phyloP scores from a whole-genome alignment of 2,113 vertebrate species.

The Phainopepla nitens region DNA sequence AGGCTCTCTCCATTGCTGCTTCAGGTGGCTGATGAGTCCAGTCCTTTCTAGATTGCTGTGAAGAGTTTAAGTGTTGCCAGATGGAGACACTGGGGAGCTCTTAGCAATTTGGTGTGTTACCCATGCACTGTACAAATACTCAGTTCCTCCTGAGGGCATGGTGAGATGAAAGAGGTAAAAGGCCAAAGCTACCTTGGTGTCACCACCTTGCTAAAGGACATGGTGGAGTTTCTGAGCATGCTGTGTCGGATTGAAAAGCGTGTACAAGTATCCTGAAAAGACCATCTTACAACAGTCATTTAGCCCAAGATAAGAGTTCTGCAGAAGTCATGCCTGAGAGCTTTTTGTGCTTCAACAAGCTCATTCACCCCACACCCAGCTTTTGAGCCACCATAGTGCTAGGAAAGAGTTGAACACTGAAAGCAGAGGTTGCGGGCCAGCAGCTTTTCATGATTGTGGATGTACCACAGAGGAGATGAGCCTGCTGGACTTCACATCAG shows the following conservation, averaged over 20 bases:
- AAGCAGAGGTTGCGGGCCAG: not conserved
- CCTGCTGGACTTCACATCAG: not conserved
- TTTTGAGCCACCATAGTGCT: not conserved
- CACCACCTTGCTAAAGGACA: not conserved
- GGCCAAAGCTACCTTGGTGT: not conserved
- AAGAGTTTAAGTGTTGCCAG: not conserved
- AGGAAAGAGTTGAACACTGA: not conserved
- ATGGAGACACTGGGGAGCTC: not conserved
- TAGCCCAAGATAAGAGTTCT: not conserved
- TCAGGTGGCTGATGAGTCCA: not conserved
- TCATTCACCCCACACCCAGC: not conserved
- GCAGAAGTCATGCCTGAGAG: not conserved
- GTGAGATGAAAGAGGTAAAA: not conserved
- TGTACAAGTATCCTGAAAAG: accelerated
- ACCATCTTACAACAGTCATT: not conserved
- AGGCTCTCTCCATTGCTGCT: not conserved
- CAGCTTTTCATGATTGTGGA: not conserved
- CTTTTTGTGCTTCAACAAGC: not conserved
- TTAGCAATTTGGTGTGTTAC: not conserved
- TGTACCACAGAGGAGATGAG: not conserved
- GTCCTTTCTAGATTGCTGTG: not conserved
- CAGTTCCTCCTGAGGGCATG: not conserved
- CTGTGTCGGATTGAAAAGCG: accelerated
- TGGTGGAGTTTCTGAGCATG: not conserved
- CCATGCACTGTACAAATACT: not conserved